phyloP scores from a whole-genome alignment of 2,888 invertebrate species.

The Sipha maydis region DNA sequence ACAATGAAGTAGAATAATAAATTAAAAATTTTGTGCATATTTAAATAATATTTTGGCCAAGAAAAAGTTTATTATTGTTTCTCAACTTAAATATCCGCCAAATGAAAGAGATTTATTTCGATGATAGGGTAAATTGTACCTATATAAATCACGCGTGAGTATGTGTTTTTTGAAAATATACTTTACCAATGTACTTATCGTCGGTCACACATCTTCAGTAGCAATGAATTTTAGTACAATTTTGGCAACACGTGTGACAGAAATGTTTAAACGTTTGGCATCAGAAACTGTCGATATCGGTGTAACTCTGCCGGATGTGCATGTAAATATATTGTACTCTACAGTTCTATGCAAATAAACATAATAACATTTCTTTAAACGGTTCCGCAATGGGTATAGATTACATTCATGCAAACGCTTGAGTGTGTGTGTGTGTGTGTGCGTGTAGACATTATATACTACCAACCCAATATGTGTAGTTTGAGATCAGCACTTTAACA shows the following conservation, averaged over 20 bases:
- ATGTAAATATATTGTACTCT: conserved; percentile 16
- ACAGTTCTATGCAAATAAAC: neutral
- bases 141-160: neutral
- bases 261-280: conserved; percentile 32
- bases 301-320: conserved; percentile 24
- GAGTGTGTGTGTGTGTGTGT: no score
- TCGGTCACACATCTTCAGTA: neutral
- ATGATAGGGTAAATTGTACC: neutral
- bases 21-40: no score
- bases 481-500: neutral
- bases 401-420: no score
- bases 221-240: conserved; percentile 1
- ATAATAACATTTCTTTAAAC: neutral
- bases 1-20: no score
- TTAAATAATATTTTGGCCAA: no score
- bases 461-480: neutral
- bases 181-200: neutral
- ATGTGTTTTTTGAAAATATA: neutral
- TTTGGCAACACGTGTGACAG: conserved; percentile 28
- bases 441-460: neutral
- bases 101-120: neutral
- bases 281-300: conserved; percentile 5
- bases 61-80: no score
- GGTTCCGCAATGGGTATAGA: neutral
- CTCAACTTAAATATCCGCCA: neutral